phyloP scores from a whole-genome alignment of 2,888 invertebrate species.

The Nipponacmea schrenckii region DNA sequence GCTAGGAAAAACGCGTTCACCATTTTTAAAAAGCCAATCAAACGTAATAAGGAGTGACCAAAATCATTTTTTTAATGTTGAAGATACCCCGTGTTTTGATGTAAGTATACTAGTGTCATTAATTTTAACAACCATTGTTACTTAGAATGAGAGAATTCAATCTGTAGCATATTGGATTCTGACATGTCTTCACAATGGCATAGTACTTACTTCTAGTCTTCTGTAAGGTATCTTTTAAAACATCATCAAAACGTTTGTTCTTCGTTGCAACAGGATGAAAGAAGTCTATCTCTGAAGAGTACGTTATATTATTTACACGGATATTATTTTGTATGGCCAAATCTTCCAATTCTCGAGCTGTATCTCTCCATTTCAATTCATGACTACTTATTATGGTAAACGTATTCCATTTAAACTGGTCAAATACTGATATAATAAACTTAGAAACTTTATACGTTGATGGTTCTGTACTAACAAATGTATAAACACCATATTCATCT shows the following conservation, averaged over 20 bases:
- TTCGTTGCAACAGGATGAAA: conserved; percentile 41
- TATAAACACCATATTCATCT: conserved; percentile 71
- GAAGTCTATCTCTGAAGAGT: conserved; percentile 71
- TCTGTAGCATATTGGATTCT: no score
- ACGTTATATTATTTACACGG: conserved; percentile 78
- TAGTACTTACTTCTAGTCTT: conserved; percentile 79
- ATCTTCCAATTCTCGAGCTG: conserved; percentile 81
- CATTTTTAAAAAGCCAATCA: no score
- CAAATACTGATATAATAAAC: conserved; percentile 88
- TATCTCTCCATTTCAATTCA: conserved; percentile 44
- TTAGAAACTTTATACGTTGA: conserved; percentile 86
- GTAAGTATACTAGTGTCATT: no score
- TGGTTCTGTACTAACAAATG: conserved; percentile 91
- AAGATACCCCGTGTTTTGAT: no score
- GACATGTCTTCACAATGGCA: no score
- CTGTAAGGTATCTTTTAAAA: conserved; percentile 80
- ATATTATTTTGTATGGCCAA: conserved; percentile 80
- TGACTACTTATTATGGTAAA: conserved; percentile 73
- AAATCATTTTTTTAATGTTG: no score
- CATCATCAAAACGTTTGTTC: conserved; percentile 65
- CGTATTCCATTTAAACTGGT: conserved; percentile 89
- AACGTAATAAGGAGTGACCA: no score
- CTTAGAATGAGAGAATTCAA: no score
- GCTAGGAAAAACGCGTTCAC: no score
- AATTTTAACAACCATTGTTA: no score